phyloP scores from a whole-genome alignment of 2,888 invertebrate species.

The Beris morrisii region DNA sequence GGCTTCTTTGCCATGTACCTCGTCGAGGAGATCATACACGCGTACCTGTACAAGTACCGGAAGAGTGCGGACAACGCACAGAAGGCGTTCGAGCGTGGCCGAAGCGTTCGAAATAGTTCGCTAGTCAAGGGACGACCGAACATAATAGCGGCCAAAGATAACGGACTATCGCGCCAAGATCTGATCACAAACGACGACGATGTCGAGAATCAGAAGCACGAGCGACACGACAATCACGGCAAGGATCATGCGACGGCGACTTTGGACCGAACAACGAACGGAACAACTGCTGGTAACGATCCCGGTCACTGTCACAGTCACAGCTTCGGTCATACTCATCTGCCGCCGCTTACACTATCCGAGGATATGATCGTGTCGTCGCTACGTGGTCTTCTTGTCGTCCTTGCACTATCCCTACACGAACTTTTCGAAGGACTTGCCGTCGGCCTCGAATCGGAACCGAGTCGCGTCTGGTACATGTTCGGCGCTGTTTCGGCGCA shows the following conservation, averaged over 20 bases:
- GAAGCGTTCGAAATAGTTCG: slow-evolving; percentile 49
- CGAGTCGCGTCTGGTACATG: slow-evolving; percentile 72
- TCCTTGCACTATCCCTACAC: slow-evolving; percentile 81
- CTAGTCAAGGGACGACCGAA: slow-evolving; percentile 40
- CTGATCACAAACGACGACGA: slow-evolving; percentile 2
- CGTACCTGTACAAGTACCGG: slow-evolving; percentile 64
- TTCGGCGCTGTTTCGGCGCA: slow-evolving; percentile 82
- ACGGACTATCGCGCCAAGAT: background rate
- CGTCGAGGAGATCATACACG: slow-evolving; percentile 77
- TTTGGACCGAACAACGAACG: background rate
- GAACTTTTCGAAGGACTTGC: slow-evolving; percentile 85
- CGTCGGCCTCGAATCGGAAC: slow-evolving; percentile 72
- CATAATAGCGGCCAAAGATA: background rate
- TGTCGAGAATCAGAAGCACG: slow-evolving; percentile 21
- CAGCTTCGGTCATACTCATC: slow-evolving; percentile 42
- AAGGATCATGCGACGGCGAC: background rate
- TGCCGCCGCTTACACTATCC: slow-evolving; percentile 39
- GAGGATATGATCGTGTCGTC: slow-evolving; percentile 52
- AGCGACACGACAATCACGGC: slow-evolving; percentile 23
- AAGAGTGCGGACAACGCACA: slow-evolving; percentile 46
- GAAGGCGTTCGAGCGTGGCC: slow-evolving; percentile 51
- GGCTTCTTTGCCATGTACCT: slow-evolving; percentile 78
- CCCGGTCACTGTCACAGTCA: slow-evolving; percentile 32
- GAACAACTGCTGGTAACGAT: background rate
- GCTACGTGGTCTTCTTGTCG: slow-evolving; percentile 74